Percentiles rank a stretch among this genome's conserved stretches.
Evolutionary conservation across 2,888 invertebrate genomes (phyloP).

Genomic region (Drosophila quinaria): DNA sequence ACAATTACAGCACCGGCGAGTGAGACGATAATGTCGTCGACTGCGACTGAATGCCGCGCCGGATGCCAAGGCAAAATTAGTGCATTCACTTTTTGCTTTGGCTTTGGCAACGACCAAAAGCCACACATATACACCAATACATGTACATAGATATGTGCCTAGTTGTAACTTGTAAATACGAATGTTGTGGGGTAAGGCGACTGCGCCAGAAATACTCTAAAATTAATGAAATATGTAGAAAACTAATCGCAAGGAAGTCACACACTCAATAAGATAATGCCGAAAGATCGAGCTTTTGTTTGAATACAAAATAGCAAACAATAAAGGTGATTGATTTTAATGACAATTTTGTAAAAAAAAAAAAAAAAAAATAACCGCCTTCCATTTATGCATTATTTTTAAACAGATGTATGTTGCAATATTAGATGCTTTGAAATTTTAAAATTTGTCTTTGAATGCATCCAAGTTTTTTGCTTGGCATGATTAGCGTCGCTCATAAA

Average conservation of each 20-base stretch:
- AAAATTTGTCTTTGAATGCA: background rate
- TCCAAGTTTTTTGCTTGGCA: conserved; percentile 8
- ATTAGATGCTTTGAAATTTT: conserved; percentile 3
- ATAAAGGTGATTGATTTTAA: background rate
- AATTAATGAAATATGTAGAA: conserved; percentile 42
- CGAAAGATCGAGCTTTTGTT: background rate
- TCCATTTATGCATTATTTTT: background rate
- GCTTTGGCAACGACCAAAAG: conserved; percentile 58
- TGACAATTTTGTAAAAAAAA: background rate
- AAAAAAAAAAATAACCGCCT: no score
- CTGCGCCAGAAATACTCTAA: conserved; percentile 38
- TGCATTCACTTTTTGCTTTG: conserved; percentile 83
- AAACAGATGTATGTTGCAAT: background rate
- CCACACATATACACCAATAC: conserved; percentile 16
- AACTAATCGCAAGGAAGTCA: conserved; percentile 32
- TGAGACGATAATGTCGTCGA: conserved; percentile 54
- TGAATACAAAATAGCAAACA: background rate
- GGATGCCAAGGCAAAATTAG: conserved; percentile 84
- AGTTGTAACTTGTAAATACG: conserved; percentile 58
- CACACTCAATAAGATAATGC: background rate
- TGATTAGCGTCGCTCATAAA: conserved; percentile 26
- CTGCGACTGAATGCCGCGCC: conserved; percentile 71
- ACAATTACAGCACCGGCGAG: conserved; percentile 24
- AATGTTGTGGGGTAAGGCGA: conserved; percentile 51
- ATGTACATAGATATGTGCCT: background rate